Evolutionary conservation across 2,113 vertebrate species (phyloP).

Genomic region (Microcebus lehilahytsara): DNA sequence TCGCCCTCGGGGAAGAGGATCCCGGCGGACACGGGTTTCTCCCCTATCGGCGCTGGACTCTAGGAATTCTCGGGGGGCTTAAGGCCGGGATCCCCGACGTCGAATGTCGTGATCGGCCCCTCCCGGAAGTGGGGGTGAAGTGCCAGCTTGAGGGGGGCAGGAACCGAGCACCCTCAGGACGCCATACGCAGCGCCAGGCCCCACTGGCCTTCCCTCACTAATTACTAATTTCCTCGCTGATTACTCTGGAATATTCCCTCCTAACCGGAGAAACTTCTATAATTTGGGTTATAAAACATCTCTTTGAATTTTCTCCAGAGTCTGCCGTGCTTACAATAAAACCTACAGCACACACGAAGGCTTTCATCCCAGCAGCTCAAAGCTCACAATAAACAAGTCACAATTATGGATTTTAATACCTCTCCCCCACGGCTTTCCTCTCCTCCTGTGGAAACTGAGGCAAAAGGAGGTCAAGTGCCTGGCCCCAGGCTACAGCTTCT

Average conservation of each 20-base stretch:
- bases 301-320: conserved; percentile 69
- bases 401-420: conserved; percentile 28
- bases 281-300: conserved; percentile 60
- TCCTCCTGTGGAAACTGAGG: conserved; percentile 54
- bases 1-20: background rate
- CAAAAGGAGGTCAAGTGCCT: conserved; percentile 52
- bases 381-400: background rate
- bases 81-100: background rate
- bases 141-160: background rate
- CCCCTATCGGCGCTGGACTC: background rate
- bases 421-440: no score
- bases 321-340: conserved; percentile 57
- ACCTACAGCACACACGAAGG: background rate
- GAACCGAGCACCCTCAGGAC: background rate
- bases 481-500: conserved; percentile 16
- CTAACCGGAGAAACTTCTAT: conserved; percentile 48
- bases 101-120: accelerated
- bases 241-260: conserved; percentile 32
- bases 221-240: conserved; percentile 36
- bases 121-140: background rate
- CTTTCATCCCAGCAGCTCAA: conserved; percentile 49
- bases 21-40: background rate
- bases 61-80: background rate
- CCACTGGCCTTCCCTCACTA: background rate
- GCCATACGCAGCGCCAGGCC: accelerated